Evolutionary conservation across 2,888 invertebrate species (phyloP).

Genomic region (Drosophila pseudotalamancana): DNA sequence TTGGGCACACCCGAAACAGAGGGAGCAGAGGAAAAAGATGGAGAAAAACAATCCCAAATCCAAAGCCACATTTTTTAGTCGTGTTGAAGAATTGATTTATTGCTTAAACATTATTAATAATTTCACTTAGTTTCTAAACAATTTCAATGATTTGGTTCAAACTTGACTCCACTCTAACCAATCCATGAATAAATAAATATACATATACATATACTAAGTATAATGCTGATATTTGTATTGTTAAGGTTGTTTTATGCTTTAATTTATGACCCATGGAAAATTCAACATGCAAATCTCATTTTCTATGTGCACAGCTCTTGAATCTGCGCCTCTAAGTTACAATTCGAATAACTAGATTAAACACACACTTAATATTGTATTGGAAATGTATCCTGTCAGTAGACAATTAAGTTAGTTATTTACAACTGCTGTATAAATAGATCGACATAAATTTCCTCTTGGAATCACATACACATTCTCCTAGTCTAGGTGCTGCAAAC

Average conservation of each 20-base stretch:
- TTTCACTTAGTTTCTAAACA: slow-evolving; percentile 77
- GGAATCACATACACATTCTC: slow-evolving; percentile 50
- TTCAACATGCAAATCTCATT: slow-evolving; percentile 40
- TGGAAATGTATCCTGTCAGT: slow-evolving; percentile 1
- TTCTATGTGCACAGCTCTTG: slow-evolving; percentile 1
- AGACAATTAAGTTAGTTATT: slow-evolving; percentile 21
- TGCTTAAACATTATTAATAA: slow-evolving; percentile 79
- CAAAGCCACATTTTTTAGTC: neutral
- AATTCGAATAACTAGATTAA: slow-evolving; percentile 65
- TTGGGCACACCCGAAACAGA: too few relatives aligned
- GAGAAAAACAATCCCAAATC: too few relatives aligned
- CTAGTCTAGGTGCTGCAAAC: slow-evolving; percentile 13
- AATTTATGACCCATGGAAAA: slow-evolving; percentile 36
- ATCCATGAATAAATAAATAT: slow-evolving; percentile 36
- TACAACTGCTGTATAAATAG: slow-evolving; percentile 40
- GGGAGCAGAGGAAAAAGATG: too few relatives aligned
- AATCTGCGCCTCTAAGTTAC: slow-evolving; percentile 14
- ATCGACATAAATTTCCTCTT: slow-evolving; percentile 52
- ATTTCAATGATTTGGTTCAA: slow-evolving; percentile 67
- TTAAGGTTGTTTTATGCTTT: neutral
- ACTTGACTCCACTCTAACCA: slow-evolving; percentile 42
- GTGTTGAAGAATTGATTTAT: slow-evolving; percentile 76
- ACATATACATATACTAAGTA: slow-evolving; percentile 27
- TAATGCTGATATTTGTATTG: slow-evolving; percentile 17
- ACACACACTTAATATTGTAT: slow-evolving; percentile 19